A percentile compares a stretch with the other conserved stretches of the same genome.
Evolutionary conservation across 1,140 invertebrate genomes (phyloP).

Genomic region (Mamestra configurata): DNA sequence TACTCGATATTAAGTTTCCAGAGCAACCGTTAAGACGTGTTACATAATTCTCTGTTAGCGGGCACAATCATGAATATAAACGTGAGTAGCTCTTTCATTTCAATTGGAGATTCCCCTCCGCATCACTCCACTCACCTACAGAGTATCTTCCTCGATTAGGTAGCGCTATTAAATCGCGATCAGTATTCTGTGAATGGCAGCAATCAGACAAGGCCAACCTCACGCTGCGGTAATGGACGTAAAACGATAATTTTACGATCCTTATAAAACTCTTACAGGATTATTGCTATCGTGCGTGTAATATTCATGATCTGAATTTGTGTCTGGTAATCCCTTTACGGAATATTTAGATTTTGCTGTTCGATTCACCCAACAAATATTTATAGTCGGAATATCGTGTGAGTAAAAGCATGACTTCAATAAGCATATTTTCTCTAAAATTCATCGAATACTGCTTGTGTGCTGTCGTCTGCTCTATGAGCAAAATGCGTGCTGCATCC

Average conservation of each 20-base stretch:
- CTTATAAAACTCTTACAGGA: slow-evolving; percentile 40
- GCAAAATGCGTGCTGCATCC: slow-evolving; percentile 37
- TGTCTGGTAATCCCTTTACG: slow-evolving; percentile 21
- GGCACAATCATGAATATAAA: slow-evolving; percentile 39
- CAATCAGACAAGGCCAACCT: slow-evolving; percentile 45
- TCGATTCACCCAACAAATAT: slow-evolving; percentile 31
- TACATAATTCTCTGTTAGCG: slow-evolving; percentile 11
- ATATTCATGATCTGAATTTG: slow-evolving; percentile 37
- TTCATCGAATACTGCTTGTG: slow-evolving; percentile 10
- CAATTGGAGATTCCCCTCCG: slow-evolving; percentile 14
- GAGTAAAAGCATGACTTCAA: background rate
- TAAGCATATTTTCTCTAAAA: slow-evolving; percentile 42
- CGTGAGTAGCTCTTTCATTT: slow-evolving; percentile 8
- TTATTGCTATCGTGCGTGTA: slow-evolving; percentile 46
- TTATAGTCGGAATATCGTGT: slow-evolving; percentile 33
- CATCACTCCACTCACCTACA: slow-evolving; percentile 34
- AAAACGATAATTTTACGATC: slow-evolving; percentile 47
- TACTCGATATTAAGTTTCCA: slow-evolving; percentile 14
- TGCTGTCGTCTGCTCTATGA: slow-evolving; percentile 18
- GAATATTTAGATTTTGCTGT: slow-evolving; percentile 24
- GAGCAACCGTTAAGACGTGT: background rate
- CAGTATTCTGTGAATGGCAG: slow-evolving; percentile 47
- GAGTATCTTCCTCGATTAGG: slow-evolving; percentile 29
- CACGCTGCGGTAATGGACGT: slow-evolving; percentile 42
- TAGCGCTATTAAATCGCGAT: slow-evolving; percentile 36